Evolutionary conservation across 2,888 invertebrate species (phyloP).

Genomic region (Apamea monoglypha): DNA sequence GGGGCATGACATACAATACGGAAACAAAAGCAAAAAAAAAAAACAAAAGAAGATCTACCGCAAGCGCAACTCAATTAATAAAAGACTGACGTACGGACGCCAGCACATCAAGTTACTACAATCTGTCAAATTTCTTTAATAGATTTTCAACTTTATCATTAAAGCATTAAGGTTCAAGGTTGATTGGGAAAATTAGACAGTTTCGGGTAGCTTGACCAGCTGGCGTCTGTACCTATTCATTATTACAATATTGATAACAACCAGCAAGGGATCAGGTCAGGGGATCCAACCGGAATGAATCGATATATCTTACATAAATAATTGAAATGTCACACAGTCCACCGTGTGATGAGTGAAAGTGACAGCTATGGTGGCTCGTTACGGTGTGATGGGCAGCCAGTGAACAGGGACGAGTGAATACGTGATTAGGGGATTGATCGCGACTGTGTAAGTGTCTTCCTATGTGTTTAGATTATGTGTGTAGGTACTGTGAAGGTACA

Average conservation of each 20-base stretch:
- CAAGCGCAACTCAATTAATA: slow-evolving; percentile 17
- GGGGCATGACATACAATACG: not conserved
- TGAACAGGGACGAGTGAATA: slow-evolving; percentile 37
- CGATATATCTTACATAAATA: slow-evolving; percentile 55
- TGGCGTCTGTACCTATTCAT: not conserved
- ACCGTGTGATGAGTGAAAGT: slow-evolving; percentile 60
- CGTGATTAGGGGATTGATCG: slow-evolving; percentile 39
- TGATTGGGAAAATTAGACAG: too few species aligned
- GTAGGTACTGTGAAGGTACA: not conserved
- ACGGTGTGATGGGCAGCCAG: slow-evolving; percentile 38
- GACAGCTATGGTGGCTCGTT: slow-evolving; percentile 33
- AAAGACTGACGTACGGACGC: slow-evolving; percentile 17
- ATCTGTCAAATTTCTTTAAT: too few species aligned
- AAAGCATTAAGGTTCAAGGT: too few species aligned
- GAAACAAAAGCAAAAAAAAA: slow-evolving; percentile 3
- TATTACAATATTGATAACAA: slow-evolving; percentile 37
- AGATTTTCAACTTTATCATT: too few species aligned
- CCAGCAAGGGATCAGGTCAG: too few species aligned
- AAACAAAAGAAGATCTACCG: not conserved
- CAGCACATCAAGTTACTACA: too few species aligned
- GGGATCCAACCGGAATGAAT: too few species aligned
- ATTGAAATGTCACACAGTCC: slow-evolving; percentile 53
- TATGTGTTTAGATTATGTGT: slow-evolving; percentile 23
- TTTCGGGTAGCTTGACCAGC: too few species aligned
- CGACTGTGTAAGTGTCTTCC: slow-evolving; percentile 18